Conservation (phyloP, 2,797 vertebrate species). For the Lacerta agilis region DNA sequence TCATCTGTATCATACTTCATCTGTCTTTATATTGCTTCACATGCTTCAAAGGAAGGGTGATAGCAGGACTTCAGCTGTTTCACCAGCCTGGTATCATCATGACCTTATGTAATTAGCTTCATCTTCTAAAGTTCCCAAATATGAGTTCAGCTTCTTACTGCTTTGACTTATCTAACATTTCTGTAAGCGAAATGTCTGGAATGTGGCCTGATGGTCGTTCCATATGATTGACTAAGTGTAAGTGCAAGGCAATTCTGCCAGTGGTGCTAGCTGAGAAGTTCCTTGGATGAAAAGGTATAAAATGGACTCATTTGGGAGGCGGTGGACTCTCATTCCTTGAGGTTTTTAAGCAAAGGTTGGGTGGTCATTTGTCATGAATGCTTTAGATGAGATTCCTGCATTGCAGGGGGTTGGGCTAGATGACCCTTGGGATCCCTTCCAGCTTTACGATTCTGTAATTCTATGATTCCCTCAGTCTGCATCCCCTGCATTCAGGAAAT, state of each 20-base stretch:
- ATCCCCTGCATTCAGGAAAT: background rate
- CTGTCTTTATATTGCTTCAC: slow-evolving; percentile 58
- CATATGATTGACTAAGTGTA: accelerated
- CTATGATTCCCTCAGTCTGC: background rate
- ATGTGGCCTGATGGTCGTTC: background rate
- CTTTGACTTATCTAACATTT: slow-evolving; percentile 63
- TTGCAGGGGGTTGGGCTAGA: too few species aligned
- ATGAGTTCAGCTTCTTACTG: slow-evolving; percentile 49
- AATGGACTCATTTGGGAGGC: too few species aligned
- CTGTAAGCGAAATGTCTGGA: slow-evolving; percentile 27
- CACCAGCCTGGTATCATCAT: slow-evolving; percentile 57
- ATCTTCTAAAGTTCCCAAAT: slow-evolving; percentile 58
- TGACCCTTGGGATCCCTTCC: too few species aligned
- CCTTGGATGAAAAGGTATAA: background rate
- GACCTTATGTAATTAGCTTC: slow-evolving; percentile 59
- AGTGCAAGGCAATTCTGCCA: background rate
- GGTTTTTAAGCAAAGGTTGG: too few species aligned
- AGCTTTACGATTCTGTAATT: too few species aligned
- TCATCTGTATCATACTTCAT: slow-evolving; percentile 68
- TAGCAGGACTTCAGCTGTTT: slow-evolving; percentile 62
- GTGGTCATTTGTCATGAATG: too few species aligned
- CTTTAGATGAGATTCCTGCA: too few species aligned
- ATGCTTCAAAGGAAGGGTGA: slow-evolving; percentile 28
- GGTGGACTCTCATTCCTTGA: too few species aligned
- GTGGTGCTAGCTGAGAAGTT: background rate